Percentiles rank a stretch among this genome's conserved stretches.
Conservation (phyloP, 1,140 invertebrate genomes). For the Lutraria rhynchaena region DNA sequence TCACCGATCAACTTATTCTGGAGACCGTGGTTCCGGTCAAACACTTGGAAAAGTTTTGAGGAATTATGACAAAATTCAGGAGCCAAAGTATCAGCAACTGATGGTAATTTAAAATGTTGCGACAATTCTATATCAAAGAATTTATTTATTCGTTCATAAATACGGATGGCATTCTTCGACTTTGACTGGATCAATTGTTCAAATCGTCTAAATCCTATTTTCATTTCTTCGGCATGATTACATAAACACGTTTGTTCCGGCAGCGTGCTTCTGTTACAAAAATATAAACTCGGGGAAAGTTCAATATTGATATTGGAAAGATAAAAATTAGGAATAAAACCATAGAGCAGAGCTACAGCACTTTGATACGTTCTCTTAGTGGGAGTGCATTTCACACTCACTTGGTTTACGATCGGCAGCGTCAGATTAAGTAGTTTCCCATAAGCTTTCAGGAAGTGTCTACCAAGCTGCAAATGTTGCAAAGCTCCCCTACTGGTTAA, state of each 20-base stretch:
- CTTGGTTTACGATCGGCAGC: conserved; percentile 84
- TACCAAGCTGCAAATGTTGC: conserved; percentile 91
- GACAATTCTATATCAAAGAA: too few species aligned
- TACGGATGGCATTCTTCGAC: too few species aligned
- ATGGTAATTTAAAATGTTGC: conserved; percentile 64
- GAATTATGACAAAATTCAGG: conserved; percentile 92
- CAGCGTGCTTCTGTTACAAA: conserved; percentile 66
- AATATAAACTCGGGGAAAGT: conserved; percentile 62
- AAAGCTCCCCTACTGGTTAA: conserved; percentile 88
- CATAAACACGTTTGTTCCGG: conserved; percentile 88
- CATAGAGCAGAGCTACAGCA: conserved; percentile 90
- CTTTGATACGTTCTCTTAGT: conserved; percentile 95
- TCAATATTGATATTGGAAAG: conserved; percentile 84
- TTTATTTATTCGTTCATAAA: too few species aligned
- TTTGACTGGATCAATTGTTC: conserved; percentile 9
- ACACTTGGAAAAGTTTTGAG: conserved; percentile 87
- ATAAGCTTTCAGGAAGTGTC: conserved; percentile 88
- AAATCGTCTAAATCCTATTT: conserved; percentile 62
- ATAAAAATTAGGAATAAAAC: conserved; percentile 86
- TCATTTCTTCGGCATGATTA: conserved; percentile 78
- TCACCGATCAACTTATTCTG: conserved; percentile 67
- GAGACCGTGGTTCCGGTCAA: conserved; percentile 62
- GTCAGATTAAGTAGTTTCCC: conserved; percentile 83
- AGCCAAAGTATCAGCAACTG: conserved; percentile 90
- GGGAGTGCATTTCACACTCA: conserved; percentile 90